These are phyloP conservation scores for Oryzias woworae DNA, from an alignment of 2,113 vertebrate genomes.

Conservation along the genomic window DNA sequence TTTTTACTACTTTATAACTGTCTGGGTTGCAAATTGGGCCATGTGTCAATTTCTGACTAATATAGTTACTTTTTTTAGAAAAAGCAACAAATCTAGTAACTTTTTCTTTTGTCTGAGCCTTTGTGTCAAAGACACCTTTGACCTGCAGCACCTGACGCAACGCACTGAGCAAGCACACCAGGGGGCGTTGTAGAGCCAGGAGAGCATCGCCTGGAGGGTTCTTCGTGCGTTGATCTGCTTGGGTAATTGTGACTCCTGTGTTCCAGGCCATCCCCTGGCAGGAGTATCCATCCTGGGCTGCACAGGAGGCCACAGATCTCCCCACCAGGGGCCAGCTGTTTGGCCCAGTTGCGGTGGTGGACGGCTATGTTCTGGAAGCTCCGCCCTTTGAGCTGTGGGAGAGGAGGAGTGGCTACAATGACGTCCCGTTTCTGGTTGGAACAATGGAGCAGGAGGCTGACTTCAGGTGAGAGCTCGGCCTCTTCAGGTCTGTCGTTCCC, in stretches of 20 bases:
- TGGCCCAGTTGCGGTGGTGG: conserved; percentile 72
- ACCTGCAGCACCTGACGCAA: too few relatives aligned
- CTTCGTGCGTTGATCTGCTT: too few relatives aligned
- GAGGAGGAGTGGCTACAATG: conserved; percentile 54
- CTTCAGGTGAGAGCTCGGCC: conserved; percentile 58
- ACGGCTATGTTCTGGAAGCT: conserved; percentile 71
- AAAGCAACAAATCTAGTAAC: too few relatives aligned
- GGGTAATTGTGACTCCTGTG: background rate
- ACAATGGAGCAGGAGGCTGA: conserved; percentile 78
- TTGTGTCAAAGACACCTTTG: too few relatives aligned
- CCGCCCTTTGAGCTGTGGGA: conserved; percentile 72
- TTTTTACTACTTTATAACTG: too few relatives aligned
- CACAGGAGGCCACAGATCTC: conserved; percentile 58
- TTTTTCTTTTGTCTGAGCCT: too few relatives aligned
- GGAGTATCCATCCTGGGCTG: conserved; percentile 75
- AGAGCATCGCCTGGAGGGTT: too few relatives aligned
- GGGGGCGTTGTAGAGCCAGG: too few relatives aligned
- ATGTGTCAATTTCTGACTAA: too few relatives aligned
- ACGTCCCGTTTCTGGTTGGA: conserved; percentile 77
- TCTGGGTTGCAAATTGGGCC: too few relatives aligned
- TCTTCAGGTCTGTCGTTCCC: background rate
- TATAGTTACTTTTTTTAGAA: too few relatives aligned
- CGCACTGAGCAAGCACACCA: too few relatives aligned
- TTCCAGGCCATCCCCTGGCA: conserved; percentile 76
- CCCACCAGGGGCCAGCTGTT: conserved; percentile 58